phyloP scores from a whole-genome alignment of 1,140 invertebrate genomes.

The Arctopsyche grandis region DNA sequence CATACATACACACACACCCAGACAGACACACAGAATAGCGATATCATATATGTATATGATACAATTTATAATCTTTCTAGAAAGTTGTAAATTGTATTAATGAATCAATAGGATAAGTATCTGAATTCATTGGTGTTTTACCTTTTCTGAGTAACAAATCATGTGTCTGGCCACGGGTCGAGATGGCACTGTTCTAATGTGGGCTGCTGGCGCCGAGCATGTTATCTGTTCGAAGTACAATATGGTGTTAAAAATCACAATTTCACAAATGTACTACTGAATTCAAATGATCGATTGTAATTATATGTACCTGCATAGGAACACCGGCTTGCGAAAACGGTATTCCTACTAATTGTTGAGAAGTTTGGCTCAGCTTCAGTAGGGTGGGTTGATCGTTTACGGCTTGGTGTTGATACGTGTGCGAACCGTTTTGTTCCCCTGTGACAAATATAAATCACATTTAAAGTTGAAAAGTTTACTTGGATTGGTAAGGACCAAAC shows the following conservation, averaged over 20 bases:
- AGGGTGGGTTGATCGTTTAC: slow-evolving; percentile 40
- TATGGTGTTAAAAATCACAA: neutral
- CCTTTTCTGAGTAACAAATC: slow-evolving; percentile 54
- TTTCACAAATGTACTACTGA: no score
- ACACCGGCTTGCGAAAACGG: slow-evolving; percentile 48
- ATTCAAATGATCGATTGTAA: neutral
- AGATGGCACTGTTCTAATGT: slow-evolving; percentile 47
- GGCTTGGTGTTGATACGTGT: slow-evolving; percentile 40
- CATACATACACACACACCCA: no score
- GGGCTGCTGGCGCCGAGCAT: slow-evolving; percentile 48
- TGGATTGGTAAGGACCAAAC: neutral
- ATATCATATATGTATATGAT: no score
- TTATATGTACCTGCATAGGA: slow-evolving; percentile 48
- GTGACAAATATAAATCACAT: neutral
- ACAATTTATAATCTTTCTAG: no score
- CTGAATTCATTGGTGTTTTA: slow-evolving; percentile 15
- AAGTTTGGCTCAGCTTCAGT: slow-evolving; percentile 42
- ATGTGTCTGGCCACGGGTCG: slow-evolving; percentile 50
- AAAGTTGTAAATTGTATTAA: no score
- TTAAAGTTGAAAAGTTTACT: slow-evolving; percentile 12
- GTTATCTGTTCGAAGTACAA: slow-evolving; percentile 40
- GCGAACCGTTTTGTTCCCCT: slow-evolving; percentile 49
- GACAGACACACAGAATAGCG: no score
- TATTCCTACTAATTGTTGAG: slow-evolving; percentile 49
- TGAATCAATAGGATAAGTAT: no score